Evolutionary conservation across 2,888 invertebrate species (phyloP).

Genomic region (Eristalinus aeneus): DNA sequence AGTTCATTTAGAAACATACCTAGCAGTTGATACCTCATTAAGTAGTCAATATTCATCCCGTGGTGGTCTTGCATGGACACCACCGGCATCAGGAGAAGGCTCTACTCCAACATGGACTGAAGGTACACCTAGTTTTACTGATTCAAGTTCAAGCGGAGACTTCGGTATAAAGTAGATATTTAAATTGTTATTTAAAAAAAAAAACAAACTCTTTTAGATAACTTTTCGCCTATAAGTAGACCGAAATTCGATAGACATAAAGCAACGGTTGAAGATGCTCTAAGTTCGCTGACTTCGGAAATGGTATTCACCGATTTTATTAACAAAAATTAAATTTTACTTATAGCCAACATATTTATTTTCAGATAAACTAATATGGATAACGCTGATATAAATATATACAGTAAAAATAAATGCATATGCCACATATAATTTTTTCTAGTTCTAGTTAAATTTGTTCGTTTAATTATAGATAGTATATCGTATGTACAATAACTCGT

Average conservation of each 20-base stretch:
- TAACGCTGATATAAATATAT: slow-evolving; percentile 45
- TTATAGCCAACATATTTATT: neutral
- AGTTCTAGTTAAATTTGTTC: slow-evolving; percentile 65
- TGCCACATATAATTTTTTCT: slow-evolving; percentile 58
- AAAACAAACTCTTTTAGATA: slow-evolving; percentile 75
- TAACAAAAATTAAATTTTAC: neutral
- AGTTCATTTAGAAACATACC: slow-evolving; percentile 85
- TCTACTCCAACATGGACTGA: slow-evolving; percentile 99
- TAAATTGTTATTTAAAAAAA: slow-evolving; percentile 46
- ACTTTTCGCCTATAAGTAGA: slow-evolving; percentile 82
- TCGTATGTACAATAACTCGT: slow-evolving; percentile 68
- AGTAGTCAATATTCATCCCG: slow-evolving; percentile 82
- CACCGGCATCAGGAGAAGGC: slow-evolving; percentile 92
- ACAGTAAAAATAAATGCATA: slow-evolving; percentile 54
- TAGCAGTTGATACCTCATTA: slow-evolving; percentile 80
- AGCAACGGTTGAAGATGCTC: slow-evolving; percentile 86
- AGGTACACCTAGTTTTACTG: slow-evolving; percentile 98
- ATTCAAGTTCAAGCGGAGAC: slow-evolving; percentile 96
- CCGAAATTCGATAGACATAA: slow-evolving; percentile 81
- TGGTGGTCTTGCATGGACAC: slow-evolving; percentile 86
- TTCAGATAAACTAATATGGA: slow-evolving; percentile 52
- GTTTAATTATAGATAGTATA: slow-evolving; percentile 61
- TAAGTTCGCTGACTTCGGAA: slow-evolving; percentile 91
- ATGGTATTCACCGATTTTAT: slow-evolving; percentile 83
- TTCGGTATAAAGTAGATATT: slow-evolving; percentile 82